These are phyloP conservation scores for Synanthedon vespiformis DNA, from an alignment of 2,888 invertebrate genomes.

Conservation along the genomic window DNA sequence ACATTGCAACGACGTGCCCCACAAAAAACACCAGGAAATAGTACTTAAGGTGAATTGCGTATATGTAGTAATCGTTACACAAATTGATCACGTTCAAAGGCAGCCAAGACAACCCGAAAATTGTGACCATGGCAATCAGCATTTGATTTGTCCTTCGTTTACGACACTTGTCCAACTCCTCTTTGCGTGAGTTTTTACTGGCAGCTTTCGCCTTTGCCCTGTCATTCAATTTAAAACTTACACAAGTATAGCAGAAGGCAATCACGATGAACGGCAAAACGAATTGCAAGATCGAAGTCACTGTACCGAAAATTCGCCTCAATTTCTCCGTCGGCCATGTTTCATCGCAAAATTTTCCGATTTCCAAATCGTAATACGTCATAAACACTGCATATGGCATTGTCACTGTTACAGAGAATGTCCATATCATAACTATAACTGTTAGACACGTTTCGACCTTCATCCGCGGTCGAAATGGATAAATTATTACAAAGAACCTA, in stretches of 20 bases:
- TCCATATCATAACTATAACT: constrained; percentile 92
- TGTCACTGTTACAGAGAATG: constrained; percentile 87
- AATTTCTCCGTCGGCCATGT: constrained; percentile 90
- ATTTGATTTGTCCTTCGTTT: constrained; percentile 95
- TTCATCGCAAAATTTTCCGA: constrained; percentile 81
- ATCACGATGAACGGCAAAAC: constrained; percentile 94
- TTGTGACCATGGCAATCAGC: constrained; percentile 97
- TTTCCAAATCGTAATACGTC: constrained; percentile 67
- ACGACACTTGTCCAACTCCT: constrained; percentile 89
- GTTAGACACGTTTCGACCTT: constrained; percentile 85
- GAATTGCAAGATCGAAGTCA: constrained; percentile 92
- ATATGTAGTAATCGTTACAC: constrained; percentile 82
- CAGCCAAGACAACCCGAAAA: constrained; percentile 96
- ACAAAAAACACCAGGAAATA: constrained; percentile 91
- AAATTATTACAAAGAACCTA: constrained; percentile 96
- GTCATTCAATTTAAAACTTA: constrained; percentile 88
- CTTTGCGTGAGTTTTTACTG: constrained; percentile 84
- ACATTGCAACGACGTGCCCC: constrained; percentile 93
- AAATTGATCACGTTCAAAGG: constrained; percentile 92
- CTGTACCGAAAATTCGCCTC: constrained; percentile 84
- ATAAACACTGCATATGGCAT: constrained; percentile 92
- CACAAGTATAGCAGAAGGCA: constrained; percentile 93
- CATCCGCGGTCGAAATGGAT: constrained; percentile 95
- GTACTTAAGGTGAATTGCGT: constrained; percentile 81
- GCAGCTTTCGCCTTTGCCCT: constrained; percentile 88